phyloP scores from a whole-genome alignment of 1,140 invertebrate genomes.

The Achroia grisella region DNA sequence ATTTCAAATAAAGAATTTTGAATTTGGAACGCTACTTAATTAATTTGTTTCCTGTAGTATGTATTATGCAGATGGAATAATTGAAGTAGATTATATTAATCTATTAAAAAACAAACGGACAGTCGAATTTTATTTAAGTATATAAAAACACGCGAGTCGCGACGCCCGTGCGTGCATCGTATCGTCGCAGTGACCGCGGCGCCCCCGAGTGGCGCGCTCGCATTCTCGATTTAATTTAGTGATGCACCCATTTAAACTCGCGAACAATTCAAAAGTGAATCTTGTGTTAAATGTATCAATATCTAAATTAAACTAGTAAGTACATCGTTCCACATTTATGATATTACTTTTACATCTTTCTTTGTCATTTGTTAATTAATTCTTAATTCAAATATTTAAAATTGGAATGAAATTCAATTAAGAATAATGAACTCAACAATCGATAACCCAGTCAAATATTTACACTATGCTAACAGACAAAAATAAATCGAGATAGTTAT shows the following conservation, averaged over 20 bases:
- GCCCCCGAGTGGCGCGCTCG: slow-evolving; percentile 1
- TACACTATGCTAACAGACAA: background rate
- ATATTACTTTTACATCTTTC: background rate
- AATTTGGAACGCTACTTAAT: no score
- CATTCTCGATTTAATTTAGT: background rate
- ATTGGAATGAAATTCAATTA: background rate
- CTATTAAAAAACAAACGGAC: background rate
- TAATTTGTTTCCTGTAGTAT: no score
- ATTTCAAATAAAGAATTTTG: no score
- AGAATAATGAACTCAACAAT: slow-evolving; percentile 1
- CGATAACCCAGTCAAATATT: slow-evolving; percentile 1
- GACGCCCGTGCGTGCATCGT: background rate
- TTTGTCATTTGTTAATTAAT: background rate
- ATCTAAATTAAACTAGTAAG: background rate
- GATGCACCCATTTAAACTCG: background rate
- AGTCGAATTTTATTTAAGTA: background rate
- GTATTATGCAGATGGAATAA: no score
- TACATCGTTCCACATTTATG: no score
- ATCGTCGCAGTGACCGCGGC: slow-evolving; percentile 1
- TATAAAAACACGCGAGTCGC: background rate
- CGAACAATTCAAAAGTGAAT: background rate
- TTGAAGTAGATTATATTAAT: no score
- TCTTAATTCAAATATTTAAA: background rate
- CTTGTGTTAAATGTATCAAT: background rate
- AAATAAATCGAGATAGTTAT: slow-evolving; percentile 1